phyloP scores from a whole-genome alignment of 2,888 invertebrate species.

The Epicampocera succincta region DNA sequence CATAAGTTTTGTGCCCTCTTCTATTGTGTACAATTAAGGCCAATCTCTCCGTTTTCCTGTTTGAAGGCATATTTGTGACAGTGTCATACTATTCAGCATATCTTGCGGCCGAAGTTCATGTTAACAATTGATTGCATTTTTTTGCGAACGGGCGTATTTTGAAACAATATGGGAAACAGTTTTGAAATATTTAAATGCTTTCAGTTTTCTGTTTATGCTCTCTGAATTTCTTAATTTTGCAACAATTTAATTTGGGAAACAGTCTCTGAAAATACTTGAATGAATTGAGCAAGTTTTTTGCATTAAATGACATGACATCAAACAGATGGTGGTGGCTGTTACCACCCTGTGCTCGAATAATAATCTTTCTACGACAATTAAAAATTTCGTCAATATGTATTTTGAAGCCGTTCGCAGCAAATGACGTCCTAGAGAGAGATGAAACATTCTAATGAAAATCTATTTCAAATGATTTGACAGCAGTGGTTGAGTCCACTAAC shows the following conservation, averaged over 20 bases:
- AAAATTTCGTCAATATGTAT: conserved; percentile 50
- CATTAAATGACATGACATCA: background rate
- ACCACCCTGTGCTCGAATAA: background rate
- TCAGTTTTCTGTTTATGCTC: too few species aligned
- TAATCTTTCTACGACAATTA: conserved; percentile 39
- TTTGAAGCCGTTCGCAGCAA: conserved; percentile 32
- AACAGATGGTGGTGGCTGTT: background rate
- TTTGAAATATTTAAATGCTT: too few species aligned
- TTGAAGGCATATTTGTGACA: too few species aligned
- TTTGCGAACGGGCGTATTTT: too few species aligned
- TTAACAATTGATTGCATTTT: too few species aligned
- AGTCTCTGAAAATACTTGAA: conserved; percentile 14
- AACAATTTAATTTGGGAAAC: background rate
- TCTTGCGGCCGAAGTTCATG: too few species aligned
- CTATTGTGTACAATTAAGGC: too few species aligned
- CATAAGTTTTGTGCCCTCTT: too few species aligned
- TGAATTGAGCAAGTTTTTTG: background rate
- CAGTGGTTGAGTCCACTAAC: conserved; percentile 47
- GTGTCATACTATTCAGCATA: too few species aligned
- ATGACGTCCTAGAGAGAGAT: conserved; percentile 50
- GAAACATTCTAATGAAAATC: conserved; percentile 25
- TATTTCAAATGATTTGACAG: conserved; percentile 35
- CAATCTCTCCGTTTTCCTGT: too few species aligned
- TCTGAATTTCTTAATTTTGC: background rate
- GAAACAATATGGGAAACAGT: too few species aligned